Base-by-base conservation (phyloP, 2,113 vertebrate species). In the Dipodomys merriami region DNA sequence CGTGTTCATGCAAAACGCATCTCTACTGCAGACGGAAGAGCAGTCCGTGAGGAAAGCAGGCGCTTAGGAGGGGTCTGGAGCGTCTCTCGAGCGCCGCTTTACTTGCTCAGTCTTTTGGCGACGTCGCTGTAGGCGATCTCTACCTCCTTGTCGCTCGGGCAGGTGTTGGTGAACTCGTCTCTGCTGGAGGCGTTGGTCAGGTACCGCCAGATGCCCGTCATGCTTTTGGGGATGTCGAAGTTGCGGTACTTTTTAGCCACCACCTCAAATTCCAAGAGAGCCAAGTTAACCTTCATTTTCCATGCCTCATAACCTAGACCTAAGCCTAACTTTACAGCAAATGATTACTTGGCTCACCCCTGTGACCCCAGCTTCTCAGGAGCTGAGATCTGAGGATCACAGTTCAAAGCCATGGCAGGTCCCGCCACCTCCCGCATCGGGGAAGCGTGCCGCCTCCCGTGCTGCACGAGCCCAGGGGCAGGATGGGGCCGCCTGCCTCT, bases 101-200 rank as follows among this genome's bases (percentile, higher is more conserved):
- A 99, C 98, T 99, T 99, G 96, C 98, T 98, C 46, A 99, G 99
- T 98, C 99, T 99, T 97, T 99, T 99, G 97, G 99, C 99, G 92
- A 99, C 99, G 3, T 99, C 99, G 27, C 97, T 99, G 85, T 99
- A 99, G 35, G 99, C 99, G 6, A 99, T 99, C 97, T 99, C 99
- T 0, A 99, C 99, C 97, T 99, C 99, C 95, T 99, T 99, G 94
- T 99, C 99, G 39, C 99, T 99, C 95, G 99, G 99, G 97, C 99
- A 99, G 96, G 99, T 99, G 95, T 99, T 99, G 98, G 99, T 99
- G 98, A 99, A 99, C 95, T 99, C 99, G 60, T 99, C 99, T 4
- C 99, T 98, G 4, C 98, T 98, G 49, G 99, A 99, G 5, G 99
- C 99, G 27, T 98, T 99, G 3, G 98, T 99, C 98, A 99, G 98